Base-by-base conservation (phyloP, 2,797 vertebrate species). In the Poecilia velifera region DNA sequence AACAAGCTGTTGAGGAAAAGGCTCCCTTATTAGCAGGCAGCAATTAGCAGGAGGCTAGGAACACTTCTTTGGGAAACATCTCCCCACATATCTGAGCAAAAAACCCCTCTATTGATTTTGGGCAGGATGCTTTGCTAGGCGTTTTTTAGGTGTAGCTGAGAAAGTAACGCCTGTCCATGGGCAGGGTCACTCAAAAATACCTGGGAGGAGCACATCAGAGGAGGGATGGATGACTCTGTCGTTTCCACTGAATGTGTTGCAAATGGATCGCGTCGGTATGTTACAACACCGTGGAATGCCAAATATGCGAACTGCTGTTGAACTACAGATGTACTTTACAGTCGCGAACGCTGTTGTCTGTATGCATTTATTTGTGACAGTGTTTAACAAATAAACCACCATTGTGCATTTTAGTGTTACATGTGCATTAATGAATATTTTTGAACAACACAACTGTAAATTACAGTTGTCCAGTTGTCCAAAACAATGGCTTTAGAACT, bases 81-180 rank as follows among this genome's bases (percentile, higher is more conserved):
- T 85, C 89, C 88, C 84, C 86, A 87, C 85, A 87, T 85, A 73
- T 88, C 59, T 82, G 59, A 86, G 80, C 77, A 51, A 39, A 47
- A 47, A 87, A 88, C 93, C 94, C 92, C 92, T 94, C 92, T 93
- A 86, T 96, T 95, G 94, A 95, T 92, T 84, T 90, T 91, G 89
- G 89, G 90, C 87, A 84, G 87, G 83, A 90, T 84, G 87, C 81
- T 82, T 81, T 76, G 86, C 73, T 68, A 76, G 74, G 84, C 72
- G 77, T 53, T 25, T 51, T 85, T 91, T 88, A 72, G 81, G 86
- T 88, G 88, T 79, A 82, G 83, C 86, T 87, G 82, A 72, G 82
- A 93, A 91, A 92, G 85, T 83, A 83, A 87, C 87, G 73, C 82
- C 45, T 76, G 80, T 87, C 75, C 1, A 2, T 45, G 36, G 74